Conservation (phyloP, 1,140 invertebrate genomes). For the Trichonephila clavipes region DNA sequence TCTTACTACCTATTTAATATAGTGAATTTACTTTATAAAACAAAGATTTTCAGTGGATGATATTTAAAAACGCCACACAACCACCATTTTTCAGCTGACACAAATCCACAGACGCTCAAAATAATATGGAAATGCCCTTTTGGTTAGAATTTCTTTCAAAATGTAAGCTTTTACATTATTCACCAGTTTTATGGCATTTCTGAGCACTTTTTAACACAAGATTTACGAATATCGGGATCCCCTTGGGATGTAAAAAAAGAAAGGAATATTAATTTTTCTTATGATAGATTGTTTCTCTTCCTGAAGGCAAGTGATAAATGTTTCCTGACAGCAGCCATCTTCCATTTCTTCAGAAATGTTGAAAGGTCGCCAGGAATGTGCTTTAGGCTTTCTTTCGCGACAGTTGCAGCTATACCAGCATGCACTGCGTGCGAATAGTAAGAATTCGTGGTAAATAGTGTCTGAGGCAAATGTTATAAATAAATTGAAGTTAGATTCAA, state of each 20-base stretch:
- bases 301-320: not conserved
- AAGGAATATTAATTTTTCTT: constrained; percentile 17
- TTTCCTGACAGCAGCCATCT: not conserved
- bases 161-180: not conserved
- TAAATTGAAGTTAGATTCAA: too few species aligned
- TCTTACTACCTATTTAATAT: too few species aligned
- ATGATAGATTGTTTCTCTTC: not conserved
- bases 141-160: not conserved
- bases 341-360: not conserved
- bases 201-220: constrained; percentile 14
- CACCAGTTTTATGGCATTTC: not conserved
- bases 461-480: too few species aligned
- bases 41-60: not conserved
- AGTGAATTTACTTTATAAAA: too few species aligned
- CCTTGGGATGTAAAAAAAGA: not conserved
- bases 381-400: not conserved
- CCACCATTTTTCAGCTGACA: not conserved
- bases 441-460: too few species aligned
- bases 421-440: too few species aligned
- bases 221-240: constrained; percentile 8
- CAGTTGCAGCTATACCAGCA: not conserved
- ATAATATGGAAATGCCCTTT: not conserved
- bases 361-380: not conserved
- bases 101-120: not conserved
- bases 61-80: not conserved